Evolutionary conservation across 2,888 invertebrate species (phyloP), one percentile per base, ranked within the genome.

Genomic region (Eurois occulta): DNA sequence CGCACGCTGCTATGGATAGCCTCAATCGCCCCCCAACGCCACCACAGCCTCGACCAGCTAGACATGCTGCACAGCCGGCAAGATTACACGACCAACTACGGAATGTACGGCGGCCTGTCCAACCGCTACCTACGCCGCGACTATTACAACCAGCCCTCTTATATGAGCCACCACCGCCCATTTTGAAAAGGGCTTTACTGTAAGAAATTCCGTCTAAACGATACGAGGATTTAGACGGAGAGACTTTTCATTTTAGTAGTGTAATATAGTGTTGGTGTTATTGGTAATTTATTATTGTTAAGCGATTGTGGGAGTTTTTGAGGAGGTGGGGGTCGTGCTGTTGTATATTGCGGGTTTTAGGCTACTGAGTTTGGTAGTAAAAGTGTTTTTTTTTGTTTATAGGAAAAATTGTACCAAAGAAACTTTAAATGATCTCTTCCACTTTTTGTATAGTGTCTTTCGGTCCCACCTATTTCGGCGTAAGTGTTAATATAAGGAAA

Each of bases 101-200:
- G 93, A 69, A 91, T 92, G 90, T 94, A 94, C 92, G 89, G 89
- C 24, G 88, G 89, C 70, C 84, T 92, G 7, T 85, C 91, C 81
- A 91, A 91, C 87, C 92, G 96, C 18, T 92, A 92, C 91, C 91
- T 92, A 43, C 92, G 95, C 13, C 96, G 96, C 84, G 96, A 96
- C 91, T 89, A 93, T 86, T 94, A 93, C 91, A 93, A 94, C 87
- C 95, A 95, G 91, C 91, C 95, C 69, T 91, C 94, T 38, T 95
- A 95, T 81, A 94, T 94, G 94, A 90, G 91, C 74, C 95, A 96
- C 88, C 96, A 96, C 89, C 95, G 96, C 90, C 96, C 96, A 89
- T 96, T 96, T 95, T 96, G 96, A 96, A 96, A 96, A 96, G 96
- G 96, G 92, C 92, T 96, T 78, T 96, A 94, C 88, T 96, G 96